Percentiles rank a stretch among this genome's conserved stretches.
These are phyloP conservation scores for Camptogramma bilineatum DNA, from an alignment of 2,888 invertebrate species.

Conservation along the genomic window DNA sequence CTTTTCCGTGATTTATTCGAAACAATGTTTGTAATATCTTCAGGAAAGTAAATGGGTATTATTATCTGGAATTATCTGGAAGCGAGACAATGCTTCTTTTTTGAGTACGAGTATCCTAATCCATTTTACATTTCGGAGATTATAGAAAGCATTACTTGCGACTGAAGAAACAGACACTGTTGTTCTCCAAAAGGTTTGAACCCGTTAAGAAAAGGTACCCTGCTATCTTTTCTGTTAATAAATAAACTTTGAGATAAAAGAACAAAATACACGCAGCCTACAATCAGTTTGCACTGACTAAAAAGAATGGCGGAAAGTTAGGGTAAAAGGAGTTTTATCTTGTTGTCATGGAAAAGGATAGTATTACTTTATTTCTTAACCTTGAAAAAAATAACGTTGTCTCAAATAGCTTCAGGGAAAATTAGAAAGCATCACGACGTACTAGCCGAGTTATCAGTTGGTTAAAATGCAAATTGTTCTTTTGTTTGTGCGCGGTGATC, in stretches of 20 bases:
- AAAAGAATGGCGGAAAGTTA: conserved; percentile 55
- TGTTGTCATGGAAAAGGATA: conserved; percentile 60
- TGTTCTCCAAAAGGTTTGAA: not conserved
- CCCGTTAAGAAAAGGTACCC: conserved; percentile 24
- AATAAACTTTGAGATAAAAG: conserved; percentile 42
- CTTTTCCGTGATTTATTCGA: conserved; percentile 75
- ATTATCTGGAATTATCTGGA: conserved; percentile 46
- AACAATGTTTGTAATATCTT: conserved; percentile 63
- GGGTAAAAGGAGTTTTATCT: conserved; percentile 56
- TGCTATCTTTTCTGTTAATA: conserved; percentile 37
- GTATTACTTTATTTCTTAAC: conserved; percentile 63
- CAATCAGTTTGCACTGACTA: conserved; percentile 44
- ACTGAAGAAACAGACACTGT: conserved; percentile 6
- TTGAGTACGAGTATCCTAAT: conserved; percentile 9
- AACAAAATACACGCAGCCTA: conserved; percentile 32
- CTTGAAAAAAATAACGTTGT: conserved; percentile 67
- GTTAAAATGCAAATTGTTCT: conserved; percentile 82
- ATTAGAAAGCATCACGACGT: conserved; percentile 65
- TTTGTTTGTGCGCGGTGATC: conserved; percentile 73
- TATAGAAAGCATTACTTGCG: conserved; percentile 1
- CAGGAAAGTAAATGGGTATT: conserved; percentile 54
- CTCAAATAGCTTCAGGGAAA: conserved; percentile 62
- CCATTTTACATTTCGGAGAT: conserved; percentile 16
- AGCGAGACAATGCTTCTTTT: conserved; percentile 25
- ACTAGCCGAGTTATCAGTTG: conserved; percentile 76